Conservation (phyloP, 2,888 invertebrate genomes). For the Clistopyga incitator region DNA sequence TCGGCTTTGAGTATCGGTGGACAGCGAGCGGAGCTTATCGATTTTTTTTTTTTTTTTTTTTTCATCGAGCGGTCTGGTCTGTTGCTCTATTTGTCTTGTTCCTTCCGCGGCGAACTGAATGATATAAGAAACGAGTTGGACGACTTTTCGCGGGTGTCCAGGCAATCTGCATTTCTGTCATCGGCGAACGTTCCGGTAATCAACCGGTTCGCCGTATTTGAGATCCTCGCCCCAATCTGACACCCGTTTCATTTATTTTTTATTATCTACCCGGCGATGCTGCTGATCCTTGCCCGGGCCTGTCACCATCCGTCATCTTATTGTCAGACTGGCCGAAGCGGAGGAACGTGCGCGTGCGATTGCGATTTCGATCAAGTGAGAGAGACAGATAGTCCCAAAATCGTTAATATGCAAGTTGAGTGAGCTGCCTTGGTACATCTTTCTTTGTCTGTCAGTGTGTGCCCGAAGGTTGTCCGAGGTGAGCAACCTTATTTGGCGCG, state of each 20-base stretch:
- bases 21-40: slow-evolving; percentile 33
- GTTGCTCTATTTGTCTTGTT: slow-evolving; percentile 44
- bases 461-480: slow-evolving; percentile 71
- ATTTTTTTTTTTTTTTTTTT: slow-evolving; percentile 30
- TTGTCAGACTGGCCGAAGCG: slow-evolving; percentile 73
- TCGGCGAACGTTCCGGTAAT: slow-evolving; percentile 60
- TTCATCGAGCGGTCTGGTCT: slow-evolving; percentile 8
- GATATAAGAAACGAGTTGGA: slow-evolving; percentile 54
- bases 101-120: slow-evolving; percentile 42
- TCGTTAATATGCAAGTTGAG: slow-evolving; percentile 53
- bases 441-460: slow-evolving; percentile 30
- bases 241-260: slow-evolving; percentile 53
- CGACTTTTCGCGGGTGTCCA: slow-evolving; percentile 47
- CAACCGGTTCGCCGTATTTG: slow-evolving; percentile 59
- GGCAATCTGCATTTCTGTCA: slow-evolving; percentile 66
- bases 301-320: slow-evolving; percentile 69
- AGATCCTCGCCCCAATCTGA: slow-evolving; percentile 38
- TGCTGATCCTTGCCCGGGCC: slow-evolving; percentile 48
- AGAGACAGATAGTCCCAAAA: slow-evolving; percentile 29
- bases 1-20: slow-evolving; percentile 28
- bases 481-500: slow-evolving; percentile 78
- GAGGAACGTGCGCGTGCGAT: slow-evolving; percentile 60
- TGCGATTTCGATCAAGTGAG: slow-evolving; percentile 29
- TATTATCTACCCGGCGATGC: slow-evolving; percentile 34
- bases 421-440: slow-evolving; percentile 58